A percentile compares a stretch with the other conserved stretches of the same genome.
Conservation (phyloP, 53 echinoderm and acorn worm species). For the Henricia sp. region DNA sequence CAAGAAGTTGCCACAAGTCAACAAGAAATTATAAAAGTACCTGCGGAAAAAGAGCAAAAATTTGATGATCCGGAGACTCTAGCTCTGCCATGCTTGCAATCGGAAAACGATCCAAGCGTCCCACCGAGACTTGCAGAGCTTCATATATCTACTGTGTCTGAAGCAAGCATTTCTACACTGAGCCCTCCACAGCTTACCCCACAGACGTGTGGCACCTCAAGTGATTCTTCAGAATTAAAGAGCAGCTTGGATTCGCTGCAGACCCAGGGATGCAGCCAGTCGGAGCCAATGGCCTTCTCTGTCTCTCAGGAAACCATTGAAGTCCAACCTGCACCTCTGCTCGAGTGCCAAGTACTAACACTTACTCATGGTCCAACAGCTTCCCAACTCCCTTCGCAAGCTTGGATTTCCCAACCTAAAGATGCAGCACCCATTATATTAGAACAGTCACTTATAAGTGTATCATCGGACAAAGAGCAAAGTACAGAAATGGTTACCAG, state of each 20-base stretch:
- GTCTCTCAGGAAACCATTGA: not conserved
- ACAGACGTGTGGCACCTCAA: not conserved
- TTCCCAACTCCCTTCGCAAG: not conserved
- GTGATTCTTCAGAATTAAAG: not conserved
- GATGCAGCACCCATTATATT: not conserved
- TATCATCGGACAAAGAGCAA: not conserved
- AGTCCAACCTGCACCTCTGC: not conserved
- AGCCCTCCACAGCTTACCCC: slow-evolving; percentile 29
- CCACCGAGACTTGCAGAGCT: not conserved
- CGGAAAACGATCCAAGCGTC: not conserved
- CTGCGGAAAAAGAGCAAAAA: not conserved
- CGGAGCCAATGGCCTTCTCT: not conserved
- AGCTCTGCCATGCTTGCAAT: not conserved
- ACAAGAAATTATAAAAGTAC: not conserved
- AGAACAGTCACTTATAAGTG: not conserved
- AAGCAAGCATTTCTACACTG: not conserved
- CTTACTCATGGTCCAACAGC: too few species aligned
- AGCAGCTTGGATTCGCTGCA: not conserved
- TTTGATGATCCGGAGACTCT: not conserved
- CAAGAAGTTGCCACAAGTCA: not conserved
- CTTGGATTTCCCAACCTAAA: not conserved
- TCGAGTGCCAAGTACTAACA: too few species aligned
- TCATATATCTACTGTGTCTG: not conserved
- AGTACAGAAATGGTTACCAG: not conserved
- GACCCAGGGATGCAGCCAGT: not conserved